These are phyloP conservation scores for Nemurella pictetii DNA, from an alignment of 2,888 invertebrate genomes.

Conservation along the genomic window DNA sequence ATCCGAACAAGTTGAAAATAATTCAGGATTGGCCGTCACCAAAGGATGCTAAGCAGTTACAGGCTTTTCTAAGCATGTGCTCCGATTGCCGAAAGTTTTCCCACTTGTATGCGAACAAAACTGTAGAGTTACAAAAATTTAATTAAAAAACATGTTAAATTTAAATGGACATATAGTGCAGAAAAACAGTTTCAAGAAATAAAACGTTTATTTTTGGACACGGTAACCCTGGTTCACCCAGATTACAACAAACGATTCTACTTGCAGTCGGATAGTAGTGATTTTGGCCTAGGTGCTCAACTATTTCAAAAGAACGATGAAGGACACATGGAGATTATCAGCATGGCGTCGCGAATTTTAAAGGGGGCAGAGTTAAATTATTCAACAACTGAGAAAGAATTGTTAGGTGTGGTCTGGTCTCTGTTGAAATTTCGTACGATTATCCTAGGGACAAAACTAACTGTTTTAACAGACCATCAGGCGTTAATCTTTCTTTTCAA, in stretches of 20 bases:
- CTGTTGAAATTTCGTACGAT: conserved; percentile 40
- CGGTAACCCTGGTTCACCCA: conserved; percentile 34
- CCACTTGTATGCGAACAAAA: conserved; percentile 22
- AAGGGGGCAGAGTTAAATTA: conserved; percentile 38
- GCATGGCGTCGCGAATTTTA: conserved; percentile 39
- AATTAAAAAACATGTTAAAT: conserved; percentile 34
- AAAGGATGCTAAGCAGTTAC: conserved; percentile 16
- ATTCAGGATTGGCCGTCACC: conserved; percentile 38
- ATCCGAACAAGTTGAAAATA: conserved; percentile 36
- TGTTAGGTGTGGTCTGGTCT: conserved; percentile 39
- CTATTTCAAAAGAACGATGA: conserved; percentile 35
- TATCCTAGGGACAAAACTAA: conserved; percentile 40
- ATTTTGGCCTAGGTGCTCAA: conserved; percentile 38
- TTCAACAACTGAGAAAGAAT: conserved; percentile 38
- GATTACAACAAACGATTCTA: conserved; percentile 36
- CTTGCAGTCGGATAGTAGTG: conserved; percentile 40
- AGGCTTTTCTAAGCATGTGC: conserved; percentile 34
- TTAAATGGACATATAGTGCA: conserved; percentile 29
- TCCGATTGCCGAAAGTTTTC: conserved; percentile 32
- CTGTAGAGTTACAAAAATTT: conserved; percentile 34
- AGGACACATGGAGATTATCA: conserved; percentile 36
- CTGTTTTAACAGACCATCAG: conserved; percentile 41
- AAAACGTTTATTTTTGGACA: conserved; percentile 7
- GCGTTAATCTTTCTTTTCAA: conserved; percentile 37
- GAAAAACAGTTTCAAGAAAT: conserved; percentile 29